These are phyloP conservation scores for Malurus cyaneus DNA, from an alignment of 2,113 vertebrate species.

Conservation along the genomic window DNA sequence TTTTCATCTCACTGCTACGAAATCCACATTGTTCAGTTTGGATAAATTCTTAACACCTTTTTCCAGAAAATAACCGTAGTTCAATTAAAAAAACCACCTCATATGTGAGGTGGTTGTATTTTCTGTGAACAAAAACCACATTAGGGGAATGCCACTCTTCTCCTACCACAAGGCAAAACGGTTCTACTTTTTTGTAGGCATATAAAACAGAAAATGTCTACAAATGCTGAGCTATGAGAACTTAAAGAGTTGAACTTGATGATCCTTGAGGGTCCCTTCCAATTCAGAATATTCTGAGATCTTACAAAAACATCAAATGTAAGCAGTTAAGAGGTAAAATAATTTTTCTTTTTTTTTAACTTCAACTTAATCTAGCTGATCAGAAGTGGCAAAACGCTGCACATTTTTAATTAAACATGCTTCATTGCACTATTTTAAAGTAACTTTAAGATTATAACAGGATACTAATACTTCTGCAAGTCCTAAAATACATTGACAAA, in stretches of 20 bases:
- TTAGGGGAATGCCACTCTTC: not conserved
- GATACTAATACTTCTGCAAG: not conserved
- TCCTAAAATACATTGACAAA: not conserved
- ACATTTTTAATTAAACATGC: not conserved
- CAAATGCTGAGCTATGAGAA: not conserved
- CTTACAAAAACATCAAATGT: not conserved
- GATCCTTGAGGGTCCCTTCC: not conserved
- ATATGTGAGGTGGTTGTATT: not conserved
- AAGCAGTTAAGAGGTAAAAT: not conserved
- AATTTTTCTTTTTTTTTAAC: not conserved
- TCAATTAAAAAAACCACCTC: not conserved
- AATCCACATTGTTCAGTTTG: not conserved
- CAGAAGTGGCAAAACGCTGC: accelerated
- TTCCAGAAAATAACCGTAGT: not conserved
- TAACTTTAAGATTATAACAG: not conserved
- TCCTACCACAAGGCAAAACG: not conserved
- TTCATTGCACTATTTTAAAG: not conserved
- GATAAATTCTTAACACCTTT: not conserved
- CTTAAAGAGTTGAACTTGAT: not conserved
- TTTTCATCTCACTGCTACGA: not conserved
- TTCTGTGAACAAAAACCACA: not conserved
- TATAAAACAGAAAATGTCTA: not conserved
- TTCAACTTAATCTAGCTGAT: not conserved
- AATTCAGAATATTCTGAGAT: not conserved
- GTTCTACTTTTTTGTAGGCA: not conserved